Evolutionary conservation across 2,797 vertebrate genomes (phyloP).

Genomic region (Peromyscus melanophrys): DNA sequence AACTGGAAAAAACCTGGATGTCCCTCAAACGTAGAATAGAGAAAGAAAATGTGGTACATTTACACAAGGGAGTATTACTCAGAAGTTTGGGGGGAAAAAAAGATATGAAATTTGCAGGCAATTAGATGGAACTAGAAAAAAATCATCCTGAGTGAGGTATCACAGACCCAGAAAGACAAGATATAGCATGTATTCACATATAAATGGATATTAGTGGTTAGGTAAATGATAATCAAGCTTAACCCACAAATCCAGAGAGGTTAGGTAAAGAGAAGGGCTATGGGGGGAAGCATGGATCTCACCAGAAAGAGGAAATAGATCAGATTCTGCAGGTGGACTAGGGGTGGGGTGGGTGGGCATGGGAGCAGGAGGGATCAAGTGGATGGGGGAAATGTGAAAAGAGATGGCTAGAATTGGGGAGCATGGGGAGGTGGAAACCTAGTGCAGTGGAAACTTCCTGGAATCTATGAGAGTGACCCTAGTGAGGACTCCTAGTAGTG

Average conservation of each 20-base stretch:
- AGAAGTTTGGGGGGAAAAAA: neutral
- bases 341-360: neutral
- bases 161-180: neutral
- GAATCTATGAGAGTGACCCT: neutral
- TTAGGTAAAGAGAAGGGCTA: neutral
- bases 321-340: neutral
- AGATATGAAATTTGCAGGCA: neutral
- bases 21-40: too few relatives aligned
- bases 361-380: neutral
- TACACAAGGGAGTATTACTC: neutral
- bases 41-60: neutral
- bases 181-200: neutral
- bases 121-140: neutral
- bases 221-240: neutral
- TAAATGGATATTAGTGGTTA: neutral
- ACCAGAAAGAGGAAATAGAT: neutral
- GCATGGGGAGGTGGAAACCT: neutral
- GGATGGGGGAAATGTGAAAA: neutral
- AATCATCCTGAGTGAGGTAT: neutral
- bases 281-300: neutral
- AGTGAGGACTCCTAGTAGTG: neutral
- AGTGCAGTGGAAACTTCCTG: neutral
- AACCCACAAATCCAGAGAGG: neutral
- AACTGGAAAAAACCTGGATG: too few relatives aligned
- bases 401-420: neutral